phyloP scores from a whole-genome alignment of 2,113 vertebrate species.

The Salminus brasiliensis region DNA sequence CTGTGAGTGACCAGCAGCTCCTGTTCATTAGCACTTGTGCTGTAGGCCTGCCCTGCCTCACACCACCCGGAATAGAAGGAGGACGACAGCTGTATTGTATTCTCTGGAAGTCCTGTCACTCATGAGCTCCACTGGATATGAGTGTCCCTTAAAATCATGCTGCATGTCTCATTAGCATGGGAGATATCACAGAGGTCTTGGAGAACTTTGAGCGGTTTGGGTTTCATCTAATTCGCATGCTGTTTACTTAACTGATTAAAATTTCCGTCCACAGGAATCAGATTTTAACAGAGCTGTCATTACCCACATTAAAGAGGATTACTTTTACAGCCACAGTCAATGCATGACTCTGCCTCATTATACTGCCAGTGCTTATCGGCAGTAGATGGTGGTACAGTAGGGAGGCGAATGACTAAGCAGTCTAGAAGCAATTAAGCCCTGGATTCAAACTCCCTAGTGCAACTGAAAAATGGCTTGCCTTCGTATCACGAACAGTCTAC shows the following conservation, averaged over 20 bases:
- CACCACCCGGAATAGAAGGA: slow-evolving; percentile 21
- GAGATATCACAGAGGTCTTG: background rate
- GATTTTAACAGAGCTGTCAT: background rate
- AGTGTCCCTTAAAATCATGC: background rate
- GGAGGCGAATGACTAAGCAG: slow-evolving; percentile 40
- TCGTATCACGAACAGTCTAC: background rate
- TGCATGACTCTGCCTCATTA: slow-evolving; percentile 15
- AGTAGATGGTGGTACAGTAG: slow-evolving; percentile 13
- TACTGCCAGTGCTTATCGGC: slow-evolving; percentile 1
- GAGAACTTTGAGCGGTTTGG: background rate
- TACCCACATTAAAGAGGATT: background rate
- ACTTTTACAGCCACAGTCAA: slow-evolving; percentile 2
- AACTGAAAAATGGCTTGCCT: slow-evolving; percentile 11
- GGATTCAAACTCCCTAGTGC: background rate
- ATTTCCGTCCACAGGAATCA: background rate
- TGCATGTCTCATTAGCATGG: background rate
- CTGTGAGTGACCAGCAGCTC: slow-evolving; percentile 37
- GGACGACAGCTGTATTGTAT: slow-evolving; percentile 1
- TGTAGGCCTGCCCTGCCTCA: slow-evolving; percentile 23
- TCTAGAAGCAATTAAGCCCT: slow-evolving; percentile 40
- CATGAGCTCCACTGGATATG: background rate
- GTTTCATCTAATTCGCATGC: background rate
- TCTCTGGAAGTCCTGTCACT: background rate
- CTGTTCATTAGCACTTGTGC: slow-evolving; percentile 40
- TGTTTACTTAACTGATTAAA: background rate